Evolutionary conservation across 1,140 invertebrate genomes (phyloP).

Genomic region (Cydia splendana): DNA sequence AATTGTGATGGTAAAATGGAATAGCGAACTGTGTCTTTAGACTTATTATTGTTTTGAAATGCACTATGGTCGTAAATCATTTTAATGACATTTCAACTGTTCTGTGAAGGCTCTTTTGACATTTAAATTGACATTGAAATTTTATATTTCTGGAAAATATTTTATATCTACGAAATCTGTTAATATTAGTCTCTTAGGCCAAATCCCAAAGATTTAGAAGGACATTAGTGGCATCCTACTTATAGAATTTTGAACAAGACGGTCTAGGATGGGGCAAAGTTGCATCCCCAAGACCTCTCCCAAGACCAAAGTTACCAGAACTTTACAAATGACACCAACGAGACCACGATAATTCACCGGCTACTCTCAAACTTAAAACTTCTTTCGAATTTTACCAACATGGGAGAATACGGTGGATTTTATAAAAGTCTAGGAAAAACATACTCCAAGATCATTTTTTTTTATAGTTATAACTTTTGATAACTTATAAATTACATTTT

Average conservation of each 20-base stretch:
- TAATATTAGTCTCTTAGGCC: background rate
- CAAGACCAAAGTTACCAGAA: conserved; percentile 53
- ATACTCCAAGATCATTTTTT: background rate
- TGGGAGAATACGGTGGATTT: conserved; percentile 53
- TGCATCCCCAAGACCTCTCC: conserved; percentile 47
- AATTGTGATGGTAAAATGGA: too few species aligned
- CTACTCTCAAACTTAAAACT: conserved; percentile 72
- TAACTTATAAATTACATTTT: too few species aligned
- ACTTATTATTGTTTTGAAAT: too few species aligned
- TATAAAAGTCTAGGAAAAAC: conserved; percentile 26
- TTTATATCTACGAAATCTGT: too few species aligned
- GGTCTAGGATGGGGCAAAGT: conserved; percentile 41
- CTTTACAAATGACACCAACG: conserved; percentile 73
- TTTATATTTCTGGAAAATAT: too few species aligned
- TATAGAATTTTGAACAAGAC: background rate
- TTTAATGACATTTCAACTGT: too few species aligned
- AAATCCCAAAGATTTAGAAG: background rate
- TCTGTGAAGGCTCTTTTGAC: too few species aligned
- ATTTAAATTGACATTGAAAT: too few species aligned
- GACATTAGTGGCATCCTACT: background rate
- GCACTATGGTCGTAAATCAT: too few species aligned
- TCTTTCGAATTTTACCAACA: conserved; percentile 67
- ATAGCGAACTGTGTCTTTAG: too few species aligned
- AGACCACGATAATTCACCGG: conserved; percentile 73
- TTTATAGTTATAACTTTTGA: too few species aligned